Evolutionary conservation across 2,113 vertebrate genomes (phyloP).

Genomic region (Paracanthobrama guichenoti): DNA sequence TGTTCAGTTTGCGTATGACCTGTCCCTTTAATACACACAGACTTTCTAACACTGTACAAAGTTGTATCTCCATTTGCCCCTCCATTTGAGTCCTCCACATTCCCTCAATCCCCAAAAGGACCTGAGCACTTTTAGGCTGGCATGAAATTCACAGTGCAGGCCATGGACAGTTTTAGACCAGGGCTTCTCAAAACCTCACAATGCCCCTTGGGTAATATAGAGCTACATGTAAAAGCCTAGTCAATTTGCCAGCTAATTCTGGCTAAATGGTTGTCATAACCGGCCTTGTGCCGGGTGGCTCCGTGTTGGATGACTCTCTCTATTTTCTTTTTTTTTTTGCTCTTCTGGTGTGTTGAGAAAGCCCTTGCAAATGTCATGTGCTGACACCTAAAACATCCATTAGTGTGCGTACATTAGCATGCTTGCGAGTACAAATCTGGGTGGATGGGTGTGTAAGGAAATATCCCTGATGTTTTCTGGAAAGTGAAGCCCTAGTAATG

Average conservation of each 20-base stretch:
- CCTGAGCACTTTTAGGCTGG: constrained; percentile 45
- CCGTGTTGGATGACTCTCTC: constrained; percentile 34
- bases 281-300: constrained; percentile 42
- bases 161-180: constrained; percentile 34
- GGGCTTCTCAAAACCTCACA: constrained; percentile 48
- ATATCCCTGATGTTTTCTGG: constrained; percentile 19
- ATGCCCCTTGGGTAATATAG: constrained; percentile 53
- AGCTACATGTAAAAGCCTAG: constrained; percentile 57
- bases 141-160: background rate
- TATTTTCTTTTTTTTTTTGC: constrained; percentile 41
- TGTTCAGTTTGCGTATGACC: background rate
- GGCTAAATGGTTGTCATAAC: constrained; percentile 53
- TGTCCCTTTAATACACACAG: constrained; percentile 3
- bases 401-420: constrained; percentile 19
- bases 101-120: constrained; percentile 37
- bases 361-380: constrained; percentile 44
- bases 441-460: constrained; percentile 9
- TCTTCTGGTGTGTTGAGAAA: constrained; percentile 37
- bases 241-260: constrained; percentile 59
- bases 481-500: background rate
- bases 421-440: constrained; percentile 7
- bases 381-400: constrained; percentile 42
- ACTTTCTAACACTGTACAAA: background rate
- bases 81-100: constrained; percentile 40
- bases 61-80: constrained; percentile 1